Conservation (phyloP, 2,113 vertebrate genomes). For the Passer domesticus region DNA sequence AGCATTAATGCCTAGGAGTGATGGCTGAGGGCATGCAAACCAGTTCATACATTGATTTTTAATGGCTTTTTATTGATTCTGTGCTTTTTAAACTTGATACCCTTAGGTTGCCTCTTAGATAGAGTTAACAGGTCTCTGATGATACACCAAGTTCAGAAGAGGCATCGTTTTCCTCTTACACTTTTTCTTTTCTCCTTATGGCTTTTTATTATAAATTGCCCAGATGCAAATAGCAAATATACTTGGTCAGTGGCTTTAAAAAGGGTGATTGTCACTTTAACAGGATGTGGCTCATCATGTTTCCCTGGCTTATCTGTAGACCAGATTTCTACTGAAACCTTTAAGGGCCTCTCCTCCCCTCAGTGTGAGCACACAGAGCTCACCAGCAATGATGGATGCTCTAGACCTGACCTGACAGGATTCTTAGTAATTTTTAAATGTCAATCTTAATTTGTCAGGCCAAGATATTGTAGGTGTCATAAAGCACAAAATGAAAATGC, state of each 20-base stretch:
- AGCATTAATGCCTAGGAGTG: conserved; percentile 74
- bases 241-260: conserved; percentile 24
- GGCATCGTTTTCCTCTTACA: not conserved
- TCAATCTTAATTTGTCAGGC: conserved; percentile 30
- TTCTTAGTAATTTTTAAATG: conserved; percentile 33
- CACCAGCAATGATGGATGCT: not conserved
- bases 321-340: conserved; percentile 25
- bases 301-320: not conserved
- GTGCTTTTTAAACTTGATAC: conserved; percentile 72
- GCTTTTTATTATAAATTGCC: not conserved
- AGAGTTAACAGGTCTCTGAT: conserved; percentile 38
- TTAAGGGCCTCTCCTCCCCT: not conserved
- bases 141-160: not conserved
- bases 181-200: not conserved
- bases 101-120: conserved; percentile 64
- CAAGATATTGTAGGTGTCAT: not conserved
- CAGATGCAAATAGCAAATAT: conserved; percentile 9
- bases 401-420: not conserved
- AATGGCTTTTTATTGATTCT: conserved; percentile 80
- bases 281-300: not conserved
- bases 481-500: not conserved
- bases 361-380: not conserved
- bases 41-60: conserved; percentile 76
- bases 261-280: conserved; percentile 1
- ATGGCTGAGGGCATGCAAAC: conserved; percentile 72